phyloP scores from a whole-genome alignment of 2,113 vertebrate species.

The Oryzias woworae region DNA sequence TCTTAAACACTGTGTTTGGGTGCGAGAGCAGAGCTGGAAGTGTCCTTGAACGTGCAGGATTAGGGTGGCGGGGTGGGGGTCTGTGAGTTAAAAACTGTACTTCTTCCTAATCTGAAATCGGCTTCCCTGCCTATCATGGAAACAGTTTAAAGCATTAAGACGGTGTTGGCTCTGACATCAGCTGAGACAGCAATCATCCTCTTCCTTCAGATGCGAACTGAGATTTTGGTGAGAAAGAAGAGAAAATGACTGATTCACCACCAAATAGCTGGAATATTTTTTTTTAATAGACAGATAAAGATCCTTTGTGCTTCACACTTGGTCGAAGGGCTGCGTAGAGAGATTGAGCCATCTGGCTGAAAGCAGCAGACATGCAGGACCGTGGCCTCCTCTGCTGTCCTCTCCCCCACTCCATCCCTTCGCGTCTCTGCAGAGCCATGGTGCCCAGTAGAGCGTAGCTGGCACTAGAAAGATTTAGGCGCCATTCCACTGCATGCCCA shows the following conservation, averaged over 20 bases:
- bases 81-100: not conserved
- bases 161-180: too few relatives aligned
- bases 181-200: not conserved
- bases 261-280: constrained; percentile 13
- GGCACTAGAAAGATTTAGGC: constrained; percentile 45
- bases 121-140: too few relatives aligned
- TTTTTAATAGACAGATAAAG: not conserved
- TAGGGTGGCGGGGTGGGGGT: not conserved
- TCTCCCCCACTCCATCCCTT: constrained; percentile 3
- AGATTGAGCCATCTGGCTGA: constrained; percentile 60
- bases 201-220: constrained; percentile 11
- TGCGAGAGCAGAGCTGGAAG: constrained; percentile 17
- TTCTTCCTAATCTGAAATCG: too few relatives aligned
- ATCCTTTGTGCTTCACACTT: constrained; percentile 15
- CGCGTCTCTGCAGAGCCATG: constrained; percentile 45
- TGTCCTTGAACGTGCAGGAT: constrained; percentile 5
- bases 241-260: constrained; percentile 12
- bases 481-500: constrained; percentile 48
- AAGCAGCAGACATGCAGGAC: constrained; percentile 20
- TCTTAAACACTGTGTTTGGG: constrained; percentile 24
- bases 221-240: not conserved
- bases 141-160: too few relatives aligned
- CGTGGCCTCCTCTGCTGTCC: constrained; percentile 15
- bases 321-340: constrained; percentile 34
- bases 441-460: constrained; percentile 51